Conservation (phyloP, 2,113 vertebrate genomes). For the Sander lucioperca region DNA sequence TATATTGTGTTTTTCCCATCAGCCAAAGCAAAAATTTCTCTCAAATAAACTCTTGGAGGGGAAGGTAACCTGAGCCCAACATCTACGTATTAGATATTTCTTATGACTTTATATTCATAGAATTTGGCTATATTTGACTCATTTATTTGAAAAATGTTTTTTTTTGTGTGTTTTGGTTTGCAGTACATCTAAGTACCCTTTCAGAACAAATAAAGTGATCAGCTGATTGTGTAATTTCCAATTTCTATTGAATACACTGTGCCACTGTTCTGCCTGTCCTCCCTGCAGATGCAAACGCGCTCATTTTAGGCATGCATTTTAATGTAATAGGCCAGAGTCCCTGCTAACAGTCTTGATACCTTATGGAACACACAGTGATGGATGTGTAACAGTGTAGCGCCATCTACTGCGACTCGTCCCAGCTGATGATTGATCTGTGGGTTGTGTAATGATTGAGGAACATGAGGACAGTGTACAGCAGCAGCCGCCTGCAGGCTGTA, state of each 20-base stretch:
- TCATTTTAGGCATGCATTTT: background rate
- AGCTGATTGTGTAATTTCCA: background rate
- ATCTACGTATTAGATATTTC: background rate
- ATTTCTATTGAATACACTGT: background rate
- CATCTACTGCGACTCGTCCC: constrained; percentile 59
- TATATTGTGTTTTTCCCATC: background rate
- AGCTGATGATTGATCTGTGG: constrained; percentile 26
- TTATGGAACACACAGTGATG: constrained; percentile 2
- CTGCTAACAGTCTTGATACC: background rate
- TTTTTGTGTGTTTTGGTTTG: background rate
- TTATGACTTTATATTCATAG: background rate
- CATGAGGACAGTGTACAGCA: constrained; percentile 13
- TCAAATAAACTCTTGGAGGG: background rate
- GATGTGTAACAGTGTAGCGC: constrained; percentile 47
- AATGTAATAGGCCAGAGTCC: background rate
- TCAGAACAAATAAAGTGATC: background rate
- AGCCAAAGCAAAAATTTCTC: background rate
- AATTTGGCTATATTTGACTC: background rate
- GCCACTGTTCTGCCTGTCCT: background rate
- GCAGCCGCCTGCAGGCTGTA: constrained; percentile 15
- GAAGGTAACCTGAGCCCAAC: background rate
- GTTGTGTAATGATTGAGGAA: constrained; percentile 14
- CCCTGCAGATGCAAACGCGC: background rate
- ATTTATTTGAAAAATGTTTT: background rate
- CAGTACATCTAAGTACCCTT: background rate